Evolutionary conservation across 2,888 invertebrate genomes (phyloP).

Genomic region (Drosophila dives): DNA sequence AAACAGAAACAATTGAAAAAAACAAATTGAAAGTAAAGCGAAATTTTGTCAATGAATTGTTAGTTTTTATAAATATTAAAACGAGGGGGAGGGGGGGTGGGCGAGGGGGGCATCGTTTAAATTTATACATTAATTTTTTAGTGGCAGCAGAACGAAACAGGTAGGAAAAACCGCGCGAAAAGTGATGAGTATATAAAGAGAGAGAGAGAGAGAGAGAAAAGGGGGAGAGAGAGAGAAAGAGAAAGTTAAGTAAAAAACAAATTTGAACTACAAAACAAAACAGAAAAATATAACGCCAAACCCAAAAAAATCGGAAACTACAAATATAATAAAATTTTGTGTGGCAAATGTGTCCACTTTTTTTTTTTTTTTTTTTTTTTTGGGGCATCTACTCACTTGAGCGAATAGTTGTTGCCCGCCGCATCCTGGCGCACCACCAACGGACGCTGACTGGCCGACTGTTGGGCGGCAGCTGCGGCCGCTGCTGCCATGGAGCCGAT

Average conservation of each 20-base stretch:
- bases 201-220: conserved; percentile 16
- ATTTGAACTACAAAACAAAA: conserved; percentile 46
- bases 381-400: conserved; percentile 89
- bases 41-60: conserved; percentile 13
- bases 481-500: conserved; percentile 76
- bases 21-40: conserved; percentile 28
- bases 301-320: conserved; percentile 10
- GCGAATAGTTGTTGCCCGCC: conserved; percentile 90
- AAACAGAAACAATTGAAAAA: conserved; percentile 28
- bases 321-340: background rate
- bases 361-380: background rate
- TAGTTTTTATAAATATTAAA: conserved; percentile 16
- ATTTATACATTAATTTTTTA: conserved; percentile 9
- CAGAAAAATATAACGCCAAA: conserved; percentile 25
- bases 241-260: conserved; percentile 45
- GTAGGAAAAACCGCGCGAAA: conserved; percentile 24
- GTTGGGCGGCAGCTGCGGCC: conserved; percentile 72
- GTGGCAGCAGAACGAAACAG: conserved; percentile 34
- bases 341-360: background rate
- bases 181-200: conserved; percentile 24
- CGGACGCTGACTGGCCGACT: conserved; percentile 86
- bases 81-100: background rate
- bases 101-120: background rate
- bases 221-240: conserved; percentile 24
- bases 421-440: conserved; percentile 90